Evolutionary conservation across 2,113 vertebrate genomes (phyloP).

Genomic region (Hippocampus guttulatus): DNA sequence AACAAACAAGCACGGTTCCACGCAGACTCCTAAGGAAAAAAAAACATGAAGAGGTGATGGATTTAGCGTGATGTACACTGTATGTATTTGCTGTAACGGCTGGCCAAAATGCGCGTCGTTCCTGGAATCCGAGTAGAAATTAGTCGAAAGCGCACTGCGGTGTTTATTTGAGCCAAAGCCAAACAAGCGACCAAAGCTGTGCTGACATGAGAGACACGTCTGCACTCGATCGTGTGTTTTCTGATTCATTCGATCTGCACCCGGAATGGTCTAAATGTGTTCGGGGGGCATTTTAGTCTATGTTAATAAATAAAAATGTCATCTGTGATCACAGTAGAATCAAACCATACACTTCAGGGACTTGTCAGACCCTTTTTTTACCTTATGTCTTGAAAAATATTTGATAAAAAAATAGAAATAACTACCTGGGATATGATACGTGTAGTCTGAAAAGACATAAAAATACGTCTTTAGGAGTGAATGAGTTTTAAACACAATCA

Average conservation of each 20-base stretch:
- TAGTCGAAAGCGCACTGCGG: neutral
- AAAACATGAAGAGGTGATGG: constrained; percentile 1
- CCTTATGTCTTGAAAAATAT: no score
- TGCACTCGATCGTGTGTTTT: neutral
- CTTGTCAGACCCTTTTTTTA: no score
- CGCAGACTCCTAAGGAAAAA: neutral
- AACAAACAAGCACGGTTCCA: constrained; percentile 24
- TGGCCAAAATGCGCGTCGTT: neutral
- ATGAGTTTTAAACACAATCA: no score
- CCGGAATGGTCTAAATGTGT: neutral
- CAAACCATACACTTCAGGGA: no score
- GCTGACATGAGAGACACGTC: neutral
- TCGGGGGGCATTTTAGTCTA: neutral
- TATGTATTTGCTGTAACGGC: neutral
- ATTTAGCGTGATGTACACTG: constrained; percentile 2
- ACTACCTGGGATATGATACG: no score
- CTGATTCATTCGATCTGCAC: neutral
- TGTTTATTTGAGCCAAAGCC: neutral
- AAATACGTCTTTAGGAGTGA: no score
- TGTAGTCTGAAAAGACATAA: no score
- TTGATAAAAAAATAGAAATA: no score
- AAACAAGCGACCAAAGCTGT: neutral
- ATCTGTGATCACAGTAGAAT: no score
- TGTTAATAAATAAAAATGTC: no score
- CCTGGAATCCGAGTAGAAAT: neutral